phyloP scores from a whole-genome alignment of 2,888 invertebrate genomes.

The Nemotelus nigrinus region DNA sequence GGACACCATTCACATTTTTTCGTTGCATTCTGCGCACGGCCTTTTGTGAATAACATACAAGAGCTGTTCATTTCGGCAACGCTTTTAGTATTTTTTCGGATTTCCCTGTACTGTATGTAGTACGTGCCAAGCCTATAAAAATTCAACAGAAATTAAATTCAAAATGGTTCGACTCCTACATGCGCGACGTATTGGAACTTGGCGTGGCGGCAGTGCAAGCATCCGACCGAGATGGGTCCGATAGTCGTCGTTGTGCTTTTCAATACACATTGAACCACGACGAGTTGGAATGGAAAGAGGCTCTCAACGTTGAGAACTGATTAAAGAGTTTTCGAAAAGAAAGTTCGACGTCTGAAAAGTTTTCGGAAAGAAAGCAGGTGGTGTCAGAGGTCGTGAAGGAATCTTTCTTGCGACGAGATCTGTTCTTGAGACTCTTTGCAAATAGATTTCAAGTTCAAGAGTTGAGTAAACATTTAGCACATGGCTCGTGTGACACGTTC shows the following conservation, averaged over 20 bases:
- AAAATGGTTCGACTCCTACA: slow-evolving; percentile 29
- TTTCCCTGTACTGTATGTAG: background rate
- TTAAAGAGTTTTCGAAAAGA: background rate
- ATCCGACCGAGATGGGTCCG: background rate
- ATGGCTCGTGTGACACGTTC: too few species aligned
- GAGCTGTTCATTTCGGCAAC: slow-evolving; percentile 1
- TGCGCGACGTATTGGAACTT: background rate
- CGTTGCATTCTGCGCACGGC: background rate
- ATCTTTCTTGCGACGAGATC: too few species aligned
- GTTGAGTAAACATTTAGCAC: too few species aligned
- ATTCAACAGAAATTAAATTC: slow-evolving; percentile 41
- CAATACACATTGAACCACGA: too few species aligned
- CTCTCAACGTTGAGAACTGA: background rate
- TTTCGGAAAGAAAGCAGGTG: background rate
- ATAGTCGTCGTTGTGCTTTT: background rate
- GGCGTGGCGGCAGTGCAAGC: background rate
- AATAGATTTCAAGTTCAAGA: too few species aligned
- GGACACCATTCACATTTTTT: background rate
- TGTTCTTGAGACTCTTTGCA: too few species aligned
- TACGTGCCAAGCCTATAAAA: slow-evolving; percentile 43
- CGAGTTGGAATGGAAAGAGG: background rate
- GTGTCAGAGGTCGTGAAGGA: too few species aligned
- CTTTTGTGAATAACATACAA: background rate
- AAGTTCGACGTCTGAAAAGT: background rate
- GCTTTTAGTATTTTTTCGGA: background rate